Base-by-base conservation (phyloP, 2,888 invertebrate species). In the Cosmia trapezina region DNA sequence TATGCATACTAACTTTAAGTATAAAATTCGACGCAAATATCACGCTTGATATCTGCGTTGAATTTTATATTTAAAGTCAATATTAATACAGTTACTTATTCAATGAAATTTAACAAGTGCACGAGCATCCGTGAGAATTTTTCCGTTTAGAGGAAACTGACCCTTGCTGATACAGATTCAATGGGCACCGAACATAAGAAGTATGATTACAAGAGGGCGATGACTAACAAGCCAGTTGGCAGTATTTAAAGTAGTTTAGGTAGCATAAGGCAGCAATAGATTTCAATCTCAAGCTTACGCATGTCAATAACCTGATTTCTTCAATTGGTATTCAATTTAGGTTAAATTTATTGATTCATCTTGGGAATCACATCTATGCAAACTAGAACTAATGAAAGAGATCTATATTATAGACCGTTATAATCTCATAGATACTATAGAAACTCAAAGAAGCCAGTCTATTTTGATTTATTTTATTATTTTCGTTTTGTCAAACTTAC, bases 311-410 rank as follows among this genome's bases (percentile, higher is more conserved):
- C 82, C 82, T 78, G 78, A 79, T 82, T 79, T 78, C 72, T 78
- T 77, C 82, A 82, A 79, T 79, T 79, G 79, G 56, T 61, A 78
- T 78, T 71, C 67, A 67, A 78, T 79, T 82, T 64, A 28, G 78
- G 72, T 72, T 82, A 78, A 77, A 78, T 77, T 82, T 78, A 82
- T 79, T 82, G 77, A 60, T 79, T 56, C 12, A 22, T 75, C 54
- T 43, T n/a, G 56, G 76, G 60, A 80, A 77, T 62, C 8, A 60
- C 0, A 43, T 73, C 51, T 33, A 11, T n/a, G 17, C 12, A 37
- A 8, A 68, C 19, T 22, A 19, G 28, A 41, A 28, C 19, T 43
- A 22, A 43, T 76, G 28, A 60, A 33, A 28, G 43, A 33, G 43
- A 43, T 57, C 37, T 62, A 37, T 12, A 54, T 28, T 17, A 28